These are phyloP conservation scores for Mycteria americana DNA, from an alignment of 2,797 vertebrate genomes.

Conservation along the genomic window DNA sequence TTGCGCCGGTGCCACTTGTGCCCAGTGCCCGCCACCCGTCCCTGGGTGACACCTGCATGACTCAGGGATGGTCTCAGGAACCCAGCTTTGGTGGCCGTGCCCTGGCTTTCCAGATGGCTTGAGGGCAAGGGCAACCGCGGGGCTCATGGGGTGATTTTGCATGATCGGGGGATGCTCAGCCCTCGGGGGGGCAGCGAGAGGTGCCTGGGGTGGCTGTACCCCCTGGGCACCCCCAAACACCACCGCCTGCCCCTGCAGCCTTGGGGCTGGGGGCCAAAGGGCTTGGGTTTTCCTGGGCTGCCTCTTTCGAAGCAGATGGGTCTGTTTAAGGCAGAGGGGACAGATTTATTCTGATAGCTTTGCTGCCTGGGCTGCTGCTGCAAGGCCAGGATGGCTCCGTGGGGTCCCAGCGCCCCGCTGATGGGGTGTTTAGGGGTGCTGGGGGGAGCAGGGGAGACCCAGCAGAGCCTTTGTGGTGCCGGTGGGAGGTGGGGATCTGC, in stretches of 20 bases:
- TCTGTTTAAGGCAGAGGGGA: not conserved
- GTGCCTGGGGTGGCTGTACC: not conserved
- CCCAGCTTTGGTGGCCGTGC: not conserved
- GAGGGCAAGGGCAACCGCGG: fast-evolving
- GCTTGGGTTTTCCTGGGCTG: not conserved
- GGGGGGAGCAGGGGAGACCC: no score
- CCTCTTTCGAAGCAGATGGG: not conserved
- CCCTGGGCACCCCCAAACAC: not conserved
- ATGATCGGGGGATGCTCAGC: fast-evolving
- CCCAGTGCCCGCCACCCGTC: not conserved
- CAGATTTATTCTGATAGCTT: not conserved
- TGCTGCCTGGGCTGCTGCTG: not conserved
- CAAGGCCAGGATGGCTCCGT: fast-evolving
- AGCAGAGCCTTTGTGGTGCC: not conserved
- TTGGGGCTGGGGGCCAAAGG: not conserved
- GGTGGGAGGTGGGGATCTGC: not conserved
- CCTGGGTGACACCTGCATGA: not conserved
- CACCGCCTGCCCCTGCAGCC: not conserved
- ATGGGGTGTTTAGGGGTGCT: not conserved
- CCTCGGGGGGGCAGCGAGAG: fast-evolving
- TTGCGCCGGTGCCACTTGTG: fast-evolving
- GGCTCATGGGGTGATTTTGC: not conserved
- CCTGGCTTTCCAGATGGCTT: fast-evolving
- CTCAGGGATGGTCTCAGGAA: not conserved
- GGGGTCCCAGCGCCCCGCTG: fast-evolving